These are phyloP conservation scores for Panopea generosa DNA, from an alignment of 2,888 invertebrate species.

Conservation along the genomic window DNA sequence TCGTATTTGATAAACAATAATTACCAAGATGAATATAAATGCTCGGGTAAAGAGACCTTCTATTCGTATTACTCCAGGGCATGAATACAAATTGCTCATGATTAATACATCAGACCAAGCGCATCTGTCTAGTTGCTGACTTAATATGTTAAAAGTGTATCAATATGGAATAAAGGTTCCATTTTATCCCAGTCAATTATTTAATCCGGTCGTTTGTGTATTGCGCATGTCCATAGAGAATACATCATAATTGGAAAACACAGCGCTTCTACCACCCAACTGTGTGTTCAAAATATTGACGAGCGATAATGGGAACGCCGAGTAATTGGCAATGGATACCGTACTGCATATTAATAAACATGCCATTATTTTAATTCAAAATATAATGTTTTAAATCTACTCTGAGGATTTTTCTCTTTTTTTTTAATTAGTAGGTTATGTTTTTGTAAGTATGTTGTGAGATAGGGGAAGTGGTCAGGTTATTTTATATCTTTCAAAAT, in stretches of 20 bases:
- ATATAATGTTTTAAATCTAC: no score
- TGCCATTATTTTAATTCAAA: no score
- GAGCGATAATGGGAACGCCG: not conserved
- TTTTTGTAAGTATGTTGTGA: no score
- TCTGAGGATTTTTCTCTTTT: no score
- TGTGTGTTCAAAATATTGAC: conserved; percentile 6
- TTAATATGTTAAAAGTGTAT: conserved; percentile 33
- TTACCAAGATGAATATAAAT: no score
- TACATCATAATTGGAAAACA: conserved; percentile 39
- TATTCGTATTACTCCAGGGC: not conserved
- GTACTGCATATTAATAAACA: conserved; percentile 17
- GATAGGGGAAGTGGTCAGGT: no score
- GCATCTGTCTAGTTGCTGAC: conserved; percentile 45
- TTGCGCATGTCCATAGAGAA: conserved; percentile 14
- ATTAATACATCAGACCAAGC: conserved; percentile 30
- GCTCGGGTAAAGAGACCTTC: no score
- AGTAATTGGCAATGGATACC: conserved; percentile 13
- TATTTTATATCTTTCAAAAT: no score
- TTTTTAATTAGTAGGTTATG: no score
- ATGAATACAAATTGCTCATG: conserved; percentile 27
- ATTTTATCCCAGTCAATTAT: conserved; percentile 36
- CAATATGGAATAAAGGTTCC: conserved; percentile 39
- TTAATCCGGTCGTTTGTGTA: conserved; percentile 30
- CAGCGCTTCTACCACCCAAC: conserved; percentile 8
- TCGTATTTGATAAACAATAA: no score